Conservation (phyloP, 1,140 invertebrate species). For the Drosophila pachea region DNA sequence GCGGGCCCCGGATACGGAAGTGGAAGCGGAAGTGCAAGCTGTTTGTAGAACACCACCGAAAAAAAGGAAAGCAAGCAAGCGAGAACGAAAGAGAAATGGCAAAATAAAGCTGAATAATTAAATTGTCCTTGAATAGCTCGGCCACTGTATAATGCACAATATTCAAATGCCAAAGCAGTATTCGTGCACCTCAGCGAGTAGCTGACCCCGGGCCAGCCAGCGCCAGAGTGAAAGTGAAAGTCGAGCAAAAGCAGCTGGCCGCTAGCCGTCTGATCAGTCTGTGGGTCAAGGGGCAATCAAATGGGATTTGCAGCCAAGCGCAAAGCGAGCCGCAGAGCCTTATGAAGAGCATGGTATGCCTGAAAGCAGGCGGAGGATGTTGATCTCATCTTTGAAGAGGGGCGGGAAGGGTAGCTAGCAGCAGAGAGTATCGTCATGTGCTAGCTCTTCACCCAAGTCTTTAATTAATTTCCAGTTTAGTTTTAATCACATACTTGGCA, state of each 20-base stretch:
- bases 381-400: too few species aligned
- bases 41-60: constrained; percentile 35
- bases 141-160: constrained; percentile 55
- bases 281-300: constrained; percentile 28
- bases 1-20: constrained; percentile 13
- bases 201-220: not conserved
- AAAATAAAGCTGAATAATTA: constrained; percentile 72
- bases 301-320: constrained; percentile 10
- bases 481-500: too few species aligned
- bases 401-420: too few species aligned
- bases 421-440: too few species aligned
- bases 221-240: constrained; percentile 56
- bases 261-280: constrained; percentile 18
- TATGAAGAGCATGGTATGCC: too few species aligned
- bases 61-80: constrained; percentile 32
- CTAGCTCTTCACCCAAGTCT: too few species aligned
- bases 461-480: too few species aligned
- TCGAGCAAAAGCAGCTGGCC: constrained; percentile 21
- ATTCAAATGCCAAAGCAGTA: constrained; percentile 46
- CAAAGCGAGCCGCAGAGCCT: constrained; percentile 2
- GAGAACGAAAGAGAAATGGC: constrained; percentile 33
- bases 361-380: too few species aligned
- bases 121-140: constrained; percentile 69
- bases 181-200: constrained; percentile 14
- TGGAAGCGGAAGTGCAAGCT: constrained; percentile 60